Conservation (phyloP, 2,888 invertebrate genomes). For the Allacma fusca region DNA sequence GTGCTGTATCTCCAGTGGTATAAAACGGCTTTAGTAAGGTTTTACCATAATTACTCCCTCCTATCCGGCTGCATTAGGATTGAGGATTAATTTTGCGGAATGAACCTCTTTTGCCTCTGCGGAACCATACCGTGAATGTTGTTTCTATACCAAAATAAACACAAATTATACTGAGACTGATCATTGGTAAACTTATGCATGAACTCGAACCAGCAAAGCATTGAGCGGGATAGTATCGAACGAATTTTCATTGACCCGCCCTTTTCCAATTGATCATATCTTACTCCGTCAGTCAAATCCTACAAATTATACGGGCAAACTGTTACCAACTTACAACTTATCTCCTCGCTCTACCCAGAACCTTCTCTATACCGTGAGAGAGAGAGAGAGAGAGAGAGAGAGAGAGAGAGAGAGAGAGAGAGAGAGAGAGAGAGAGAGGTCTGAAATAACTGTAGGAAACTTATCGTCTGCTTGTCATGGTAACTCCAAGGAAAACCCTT, state of each 20-base stretch:
- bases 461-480: conserved; percentile 12
- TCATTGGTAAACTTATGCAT: no score
- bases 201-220: neutral
- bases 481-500: neutral
- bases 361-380: neutral
- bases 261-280: conserved; percentile 7
- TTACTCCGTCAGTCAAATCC: conserved; percentile 17
- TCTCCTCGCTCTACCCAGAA: neutral
- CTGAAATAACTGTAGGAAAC: conserved; percentile 27
- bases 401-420: conserved; percentile 21
- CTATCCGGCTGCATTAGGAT: conserved; percentile 48
- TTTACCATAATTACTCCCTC: conserved; percentile 42
- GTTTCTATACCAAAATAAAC: no score
- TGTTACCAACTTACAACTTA: neutral
- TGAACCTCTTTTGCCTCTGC: no score
- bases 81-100: neutral
- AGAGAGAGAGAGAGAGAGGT: neutral
- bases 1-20: conserved; percentile 36
- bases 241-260: conserved; percentile 8
- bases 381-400: conserved; percentile 2
- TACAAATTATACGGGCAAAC: conserved; percentile 22
- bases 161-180: no score
- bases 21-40: conserved; percentile 41
- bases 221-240: neutral
- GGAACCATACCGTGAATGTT: no score